Percentiles rank a stretch among this genome's conserved stretches.
Evolutionary conservation across 2,113 vertebrate genomes (phyloP).

Genomic region (Megaceryle maxima): DNA sequence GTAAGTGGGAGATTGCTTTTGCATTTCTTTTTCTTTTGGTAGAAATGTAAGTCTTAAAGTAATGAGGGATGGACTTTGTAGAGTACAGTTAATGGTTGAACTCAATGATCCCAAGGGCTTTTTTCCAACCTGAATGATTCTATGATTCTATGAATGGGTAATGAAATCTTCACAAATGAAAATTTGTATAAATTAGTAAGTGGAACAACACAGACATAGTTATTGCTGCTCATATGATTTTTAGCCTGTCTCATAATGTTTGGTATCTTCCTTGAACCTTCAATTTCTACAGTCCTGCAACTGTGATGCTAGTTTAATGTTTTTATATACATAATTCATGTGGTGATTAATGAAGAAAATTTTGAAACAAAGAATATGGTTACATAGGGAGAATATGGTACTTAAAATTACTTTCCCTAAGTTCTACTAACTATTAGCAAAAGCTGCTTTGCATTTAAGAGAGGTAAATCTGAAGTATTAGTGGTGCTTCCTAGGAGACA

Average conservation of each 20-base stretch:
- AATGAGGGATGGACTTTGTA: not conserved
- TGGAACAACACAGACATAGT: not conserved
- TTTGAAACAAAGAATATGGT: not conserved
- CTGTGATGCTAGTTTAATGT: not conserved
- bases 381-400: not conserved
- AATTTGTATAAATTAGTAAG: not conserved
- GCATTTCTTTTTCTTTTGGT: not conserved
- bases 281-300: not conserved
- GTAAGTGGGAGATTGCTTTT: not conserved
- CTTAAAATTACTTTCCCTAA: not conserved
- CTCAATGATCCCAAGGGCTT: no score
- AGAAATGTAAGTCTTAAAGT: not conserved
- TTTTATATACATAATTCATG: not conserved
- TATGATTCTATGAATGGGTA: not conserved
- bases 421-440: not conserved
- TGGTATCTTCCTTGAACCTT: not conserved
- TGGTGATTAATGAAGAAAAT: not conserved
- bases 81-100: no score
- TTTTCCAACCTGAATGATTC: no score
- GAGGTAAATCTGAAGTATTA: conserved; percentile 8
- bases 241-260: not conserved
- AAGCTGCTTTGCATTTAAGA: not conserved
- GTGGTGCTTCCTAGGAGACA: conserved; percentile 39
- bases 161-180: not conserved
- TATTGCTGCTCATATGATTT: not conserved